Percentiles rank a stretch among this genome's conserved stretches.
Conservation (phyloP, 2,888 invertebrate species). For the Diogma glabrata region DNA sequence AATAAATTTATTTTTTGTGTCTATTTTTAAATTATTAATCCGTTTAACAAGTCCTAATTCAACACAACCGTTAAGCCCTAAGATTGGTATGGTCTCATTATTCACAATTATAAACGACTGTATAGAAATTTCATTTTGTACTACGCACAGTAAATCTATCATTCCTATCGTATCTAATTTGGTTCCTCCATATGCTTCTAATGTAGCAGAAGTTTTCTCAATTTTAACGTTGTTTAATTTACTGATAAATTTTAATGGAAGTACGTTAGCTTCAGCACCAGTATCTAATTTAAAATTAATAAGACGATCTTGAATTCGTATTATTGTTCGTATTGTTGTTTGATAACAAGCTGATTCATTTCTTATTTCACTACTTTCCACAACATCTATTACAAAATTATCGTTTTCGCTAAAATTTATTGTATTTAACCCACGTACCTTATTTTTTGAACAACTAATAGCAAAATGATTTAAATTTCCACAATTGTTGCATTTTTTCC, state of each 20-base stretch:
- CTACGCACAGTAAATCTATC: background rate
- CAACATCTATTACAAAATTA: background rate
- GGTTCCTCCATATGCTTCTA: no score
- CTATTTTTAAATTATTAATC: background rate
- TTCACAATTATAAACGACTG: slow-evolving; percentile 6
- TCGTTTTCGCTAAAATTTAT: background rate
- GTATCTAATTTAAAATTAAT: background rate
- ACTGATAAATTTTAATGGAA: background rate
- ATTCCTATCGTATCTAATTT: background rate
- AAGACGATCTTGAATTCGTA: background rate
- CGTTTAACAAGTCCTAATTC: background rate
- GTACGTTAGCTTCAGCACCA: background rate
- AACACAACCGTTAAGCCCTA: background rate
- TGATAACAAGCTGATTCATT: background rate
- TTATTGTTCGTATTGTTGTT: no score
- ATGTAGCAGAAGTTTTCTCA: no score
- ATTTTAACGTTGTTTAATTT: background rate
- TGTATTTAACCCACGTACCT: background rate
- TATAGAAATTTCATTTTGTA: background rate
- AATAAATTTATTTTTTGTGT: no score
- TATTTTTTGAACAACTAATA: background rate
- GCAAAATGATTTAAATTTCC: slow-evolving; percentile 6
- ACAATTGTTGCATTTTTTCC: slow-evolving; percentile 1
- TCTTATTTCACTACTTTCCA: no score
- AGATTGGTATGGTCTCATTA: background rate